Conservation (phyloP, 2,888 invertebrate genomes). For the Myopa testacea region DNA sequence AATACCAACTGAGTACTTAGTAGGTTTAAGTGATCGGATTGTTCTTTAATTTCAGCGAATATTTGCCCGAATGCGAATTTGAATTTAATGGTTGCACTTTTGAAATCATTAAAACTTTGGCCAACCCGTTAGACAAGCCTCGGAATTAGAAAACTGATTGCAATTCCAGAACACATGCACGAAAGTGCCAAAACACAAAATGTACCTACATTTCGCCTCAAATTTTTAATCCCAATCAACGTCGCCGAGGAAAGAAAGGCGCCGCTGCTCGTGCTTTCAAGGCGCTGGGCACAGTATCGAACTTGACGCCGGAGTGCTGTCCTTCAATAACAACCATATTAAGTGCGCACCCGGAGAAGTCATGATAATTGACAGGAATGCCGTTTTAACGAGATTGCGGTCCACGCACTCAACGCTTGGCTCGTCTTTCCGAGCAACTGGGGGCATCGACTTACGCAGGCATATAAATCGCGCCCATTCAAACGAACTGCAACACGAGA, state of each 20-base stretch:
- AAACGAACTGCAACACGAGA: constrained; percentile 18
- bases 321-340: neutral
- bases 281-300: too few relatives aligned
- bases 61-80: too few relatives aligned
- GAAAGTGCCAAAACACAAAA: neutral
- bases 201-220: neutral
- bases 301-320: neutral
- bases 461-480: constrained; percentile 21
- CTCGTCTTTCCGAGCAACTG: neutral
- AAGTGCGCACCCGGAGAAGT: neutral
- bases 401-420: neutral
- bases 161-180: neutral
- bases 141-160: constrained; percentile 18
- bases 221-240: neutral
- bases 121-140: neutral
- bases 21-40: too few relatives aligned
- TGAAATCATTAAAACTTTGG: constrained; percentile 66
- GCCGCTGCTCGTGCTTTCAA: too few relatives aligned
- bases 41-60: too few relatives aligned
- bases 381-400: constrained; percentile 6
- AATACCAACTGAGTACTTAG: too few relatives aligned
- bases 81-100: too few relatives aligned
- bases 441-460: neutral
- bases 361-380: constrained; percentile 31
- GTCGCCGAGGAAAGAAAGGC: too few relatives aligned